Percentiles rank a stretch among this genome's conserved stretches.
Evolutionary conservation across 1,140 invertebrate species (phyloP).

Genomic region (Scylla paramamosain): DNA sequence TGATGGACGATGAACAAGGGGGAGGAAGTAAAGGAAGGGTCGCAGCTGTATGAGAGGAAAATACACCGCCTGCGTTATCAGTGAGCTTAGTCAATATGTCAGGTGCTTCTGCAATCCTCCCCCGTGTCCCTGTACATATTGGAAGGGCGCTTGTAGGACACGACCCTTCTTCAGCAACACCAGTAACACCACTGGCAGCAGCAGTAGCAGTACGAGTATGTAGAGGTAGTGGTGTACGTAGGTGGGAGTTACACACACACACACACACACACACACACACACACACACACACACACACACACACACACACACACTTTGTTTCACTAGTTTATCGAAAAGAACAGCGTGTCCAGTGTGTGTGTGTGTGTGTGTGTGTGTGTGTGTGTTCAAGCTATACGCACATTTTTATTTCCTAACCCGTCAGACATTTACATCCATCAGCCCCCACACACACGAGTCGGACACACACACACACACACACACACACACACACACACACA

Average conservation of each 20-base stretch:
- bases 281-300: too few relatives aligned
- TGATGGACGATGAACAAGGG: neutral
- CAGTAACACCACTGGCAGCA: neutral
- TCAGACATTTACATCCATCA: neutral
- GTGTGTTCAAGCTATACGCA: neutral
- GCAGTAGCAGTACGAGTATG: too few relatives aligned
- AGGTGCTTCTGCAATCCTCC: neutral
- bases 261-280: too few relatives aligned
- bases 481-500: too few relatives aligned
- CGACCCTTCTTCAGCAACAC: neutral
- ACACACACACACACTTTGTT: too few relatives aligned
- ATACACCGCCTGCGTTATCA: neutral
- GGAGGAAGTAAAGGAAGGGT: neutral
- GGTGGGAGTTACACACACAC: too few relatives aligned
- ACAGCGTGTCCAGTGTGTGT: too few relatives aligned
- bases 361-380: too few relatives aligned
- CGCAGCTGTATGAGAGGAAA: neutral
- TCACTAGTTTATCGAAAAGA: too few relatives aligned
- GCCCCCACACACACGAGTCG: too few relatives aligned
- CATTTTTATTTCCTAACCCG: neutral
- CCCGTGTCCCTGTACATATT: neutral
- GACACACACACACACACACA: too few relatives aligned
- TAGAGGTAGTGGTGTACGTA: too few relatives aligned
- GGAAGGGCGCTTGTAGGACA: neutral
- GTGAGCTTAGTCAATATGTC: neutral